Base-by-base conservation (phyloP, 1,140 invertebrate genomes). In the Carcinoscorpius rotundicauda region DNA sequence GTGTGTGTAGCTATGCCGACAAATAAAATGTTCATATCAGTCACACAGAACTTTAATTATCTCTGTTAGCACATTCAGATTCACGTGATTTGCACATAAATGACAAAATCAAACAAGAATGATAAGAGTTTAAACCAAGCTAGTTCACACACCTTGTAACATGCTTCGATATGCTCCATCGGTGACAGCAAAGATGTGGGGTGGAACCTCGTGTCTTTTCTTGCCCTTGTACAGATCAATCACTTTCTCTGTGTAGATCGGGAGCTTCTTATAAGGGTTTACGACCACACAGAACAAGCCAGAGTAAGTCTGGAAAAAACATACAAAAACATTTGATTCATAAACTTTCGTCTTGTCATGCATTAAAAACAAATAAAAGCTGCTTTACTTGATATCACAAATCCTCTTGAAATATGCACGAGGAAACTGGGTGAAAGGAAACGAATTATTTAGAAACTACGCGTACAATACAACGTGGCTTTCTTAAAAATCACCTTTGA, bases 171-270 rank as follows among this genome's bases (percentile, higher is more conserved):
- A 99, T 56, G 97, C 96, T 64, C 87, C 93, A 79, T 99, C 97
- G 68, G 97, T 97, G 78, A 99, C 98, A 74, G 97, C 96, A 80
- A 97, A 99, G 58, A 99, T 95, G 79, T 99, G 97, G 49, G 97
- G 97, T 64, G 97, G 97, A 62, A 98, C 92, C 82, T 99, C 96
- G 81, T 99, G 95, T 72, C 96, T 81, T 80, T 99, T 99, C 79
- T 98, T 98, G 66, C 97, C 97, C 85, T 99, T 98, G 81, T 98
- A 99, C 77, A 94, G 82, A 77, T 99, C 97, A 85, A 99, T 97
- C 67, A 99, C 92, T 80, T 95, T 95, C 79, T 97, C 94, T 73
- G 94, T 97, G 82, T 99, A 99, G 78, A 99, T 99, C 64, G 96
- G 95, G 74, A 98, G 83, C 77, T 89, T 89, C 81, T 98, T 97